Conservation (phyloP, 2,797 vertebrate species). For the Trichosurus vulpecula region DNA sequence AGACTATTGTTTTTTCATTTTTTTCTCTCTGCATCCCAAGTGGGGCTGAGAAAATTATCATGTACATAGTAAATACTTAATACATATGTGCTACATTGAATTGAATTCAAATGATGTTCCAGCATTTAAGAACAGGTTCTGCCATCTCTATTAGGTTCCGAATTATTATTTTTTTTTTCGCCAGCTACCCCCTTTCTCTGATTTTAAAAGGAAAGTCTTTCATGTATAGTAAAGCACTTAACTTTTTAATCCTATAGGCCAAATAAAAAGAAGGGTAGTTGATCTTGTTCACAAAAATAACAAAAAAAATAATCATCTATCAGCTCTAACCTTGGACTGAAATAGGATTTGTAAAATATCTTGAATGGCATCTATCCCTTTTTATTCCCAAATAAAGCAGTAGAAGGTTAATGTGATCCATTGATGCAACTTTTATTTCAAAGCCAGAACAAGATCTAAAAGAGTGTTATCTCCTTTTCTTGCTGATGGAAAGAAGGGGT, state of each 20-base stretch:
- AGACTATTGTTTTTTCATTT: background rate
- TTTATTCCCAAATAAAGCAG: conserved; percentile 41
- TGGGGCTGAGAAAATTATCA: background rate
- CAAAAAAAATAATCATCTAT: conserved; percentile 52
- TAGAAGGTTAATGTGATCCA: conserved; percentile 15
- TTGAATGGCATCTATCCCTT: conserved; percentile 23
- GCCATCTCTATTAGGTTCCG: background rate
- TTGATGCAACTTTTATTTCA: conserved; percentile 30
- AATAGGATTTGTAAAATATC: conserved; percentile 57
- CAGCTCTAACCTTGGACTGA: conserved; percentile 21
- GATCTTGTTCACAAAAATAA: conserved; percentile 56
- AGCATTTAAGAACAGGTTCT: background rate
- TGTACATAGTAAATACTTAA: background rate
- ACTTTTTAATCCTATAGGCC: background rate
- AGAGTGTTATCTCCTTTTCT: background rate
- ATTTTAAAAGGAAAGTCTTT: background rate
- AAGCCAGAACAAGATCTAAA: background rate
- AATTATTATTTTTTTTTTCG: background rate
- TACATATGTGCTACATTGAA: background rate
- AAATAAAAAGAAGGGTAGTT: background rate
- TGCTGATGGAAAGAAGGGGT: conserved; percentile 39
- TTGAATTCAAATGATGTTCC: background rate
- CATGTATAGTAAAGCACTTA: conserved; percentile 43
- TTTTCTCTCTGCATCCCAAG: conserved; percentile 33
- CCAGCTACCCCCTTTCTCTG: background rate